phyloP scores from a whole-genome alignment of 2,797 vertebrate genomes.

The Crax fasciolata region DNA sequence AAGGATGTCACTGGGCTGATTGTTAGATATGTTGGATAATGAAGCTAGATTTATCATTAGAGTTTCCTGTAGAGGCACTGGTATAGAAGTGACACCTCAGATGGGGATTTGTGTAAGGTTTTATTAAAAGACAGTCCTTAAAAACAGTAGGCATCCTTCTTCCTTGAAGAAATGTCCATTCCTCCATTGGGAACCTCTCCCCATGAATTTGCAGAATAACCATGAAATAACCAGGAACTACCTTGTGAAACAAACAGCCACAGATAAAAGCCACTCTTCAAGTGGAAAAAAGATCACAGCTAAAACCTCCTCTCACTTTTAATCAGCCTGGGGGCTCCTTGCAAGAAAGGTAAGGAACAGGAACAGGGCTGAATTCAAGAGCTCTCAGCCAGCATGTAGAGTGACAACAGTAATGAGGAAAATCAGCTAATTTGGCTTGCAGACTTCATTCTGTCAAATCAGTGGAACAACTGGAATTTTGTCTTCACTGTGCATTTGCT shows the following conservation, averaged over 20 bases:
- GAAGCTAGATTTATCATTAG: not conserved
- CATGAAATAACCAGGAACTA: not conserved
- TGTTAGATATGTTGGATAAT: not conserved
- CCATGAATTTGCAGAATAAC: not conserved
- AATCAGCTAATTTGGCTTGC: slow-evolving; percentile 58
- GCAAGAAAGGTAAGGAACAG: not conserved
- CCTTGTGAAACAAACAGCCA: not conserved
- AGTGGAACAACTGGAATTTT: slow-evolving; percentile 48
- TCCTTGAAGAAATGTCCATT: not conserved
- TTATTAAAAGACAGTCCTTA: not conserved
- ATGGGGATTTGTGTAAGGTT: not conserved
- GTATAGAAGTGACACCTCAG: not conserved
- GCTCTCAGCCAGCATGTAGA: slow-evolving; percentile 8
- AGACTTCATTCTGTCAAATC: slow-evolving; percentile 48
- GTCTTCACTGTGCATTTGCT: slow-evolving; percentile 38
- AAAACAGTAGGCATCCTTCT: not conserved
- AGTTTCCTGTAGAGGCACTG: not conserved
- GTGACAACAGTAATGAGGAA: slow-evolving; percentile 49
- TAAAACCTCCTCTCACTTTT: slow-evolving; percentile 15
- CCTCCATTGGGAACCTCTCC: not conserved
- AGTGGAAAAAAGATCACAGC: not conserved
- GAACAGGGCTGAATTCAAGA: slow-evolving; percentile 25
- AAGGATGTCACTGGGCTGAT: slow-evolving; percentile 3
- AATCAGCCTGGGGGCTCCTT: not conserved
- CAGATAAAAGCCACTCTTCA: slow-evolving; percentile 2